Percentiles rank a stretch among this genome's conserved stretches.
phyloP scores from a whole-genome alignment of 2,797 vertebrate species.

The Syncerus caffer region DNA sequence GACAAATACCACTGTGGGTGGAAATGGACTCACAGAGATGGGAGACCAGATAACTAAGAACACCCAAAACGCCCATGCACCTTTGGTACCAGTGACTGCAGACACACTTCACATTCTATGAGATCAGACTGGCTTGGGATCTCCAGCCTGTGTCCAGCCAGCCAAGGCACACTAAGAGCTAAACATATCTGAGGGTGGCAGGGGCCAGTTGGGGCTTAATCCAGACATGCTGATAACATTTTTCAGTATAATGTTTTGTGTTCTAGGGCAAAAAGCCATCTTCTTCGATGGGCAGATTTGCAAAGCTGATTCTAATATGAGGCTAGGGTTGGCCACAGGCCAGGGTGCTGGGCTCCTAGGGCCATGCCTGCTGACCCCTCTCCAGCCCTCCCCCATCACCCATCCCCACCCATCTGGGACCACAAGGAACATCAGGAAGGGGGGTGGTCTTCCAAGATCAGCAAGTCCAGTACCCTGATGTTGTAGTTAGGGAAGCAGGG shows the following conservation, averaged over 20 bases:
- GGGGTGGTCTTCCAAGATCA: neutral
- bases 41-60: neutral
- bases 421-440: neutral
- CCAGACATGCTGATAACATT: rapidly evolving
- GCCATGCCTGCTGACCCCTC: rapidly evolving
- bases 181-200: too few species aligned
- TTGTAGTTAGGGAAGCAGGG: neutral
- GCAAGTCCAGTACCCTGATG: neutral
- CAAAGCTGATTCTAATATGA: neutral
- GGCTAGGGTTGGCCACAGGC: neutral
- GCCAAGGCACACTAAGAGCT: neutral
- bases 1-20: neutral
- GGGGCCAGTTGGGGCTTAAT: neutral
- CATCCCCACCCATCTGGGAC: neutral
- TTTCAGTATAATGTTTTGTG: neutral
- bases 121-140: rapidly evolving
- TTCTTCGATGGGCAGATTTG: neutral
- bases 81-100: neutral
- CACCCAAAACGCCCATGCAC: rapidly evolving
- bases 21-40: neutral
- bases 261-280: neutral
- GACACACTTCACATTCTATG: rapidly evolving
- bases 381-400: neutral
- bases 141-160: neutral
- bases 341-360: neutral